A percentile compares a stretch with the other conserved stretches of the same genome.
phyloP scores from a whole-genome alignment of 2,113 vertebrate genomes.

The Cichladusa arquata region DNA sequence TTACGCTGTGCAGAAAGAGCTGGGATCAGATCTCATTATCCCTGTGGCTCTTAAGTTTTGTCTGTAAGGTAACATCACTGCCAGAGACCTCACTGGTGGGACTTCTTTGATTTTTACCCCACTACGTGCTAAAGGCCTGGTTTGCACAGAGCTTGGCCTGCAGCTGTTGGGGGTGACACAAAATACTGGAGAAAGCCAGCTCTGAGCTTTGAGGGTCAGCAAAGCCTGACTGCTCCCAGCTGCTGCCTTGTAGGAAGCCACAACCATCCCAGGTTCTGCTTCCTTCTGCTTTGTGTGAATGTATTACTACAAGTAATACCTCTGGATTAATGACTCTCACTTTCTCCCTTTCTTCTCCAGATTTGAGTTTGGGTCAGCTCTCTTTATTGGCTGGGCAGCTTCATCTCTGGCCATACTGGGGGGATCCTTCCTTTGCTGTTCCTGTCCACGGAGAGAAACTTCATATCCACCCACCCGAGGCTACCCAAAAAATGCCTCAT shows the following conservation, averaged over 20 bases:
- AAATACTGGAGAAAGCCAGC: neutral
- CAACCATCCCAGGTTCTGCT: neutral
- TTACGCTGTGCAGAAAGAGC: neutral
- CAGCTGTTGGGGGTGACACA: neutral
- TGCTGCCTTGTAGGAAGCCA: neutral
- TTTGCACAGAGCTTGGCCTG: neutral
- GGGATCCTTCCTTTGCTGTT: slow-evolving; percentile 83
- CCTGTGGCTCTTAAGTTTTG: neutral
- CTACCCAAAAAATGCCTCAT: slow-evolving; percentile 72
- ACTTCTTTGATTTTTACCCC: neutral
- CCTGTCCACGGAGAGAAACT: slow-evolving; percentile 71
- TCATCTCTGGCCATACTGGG: slow-evolving; percentile 82
- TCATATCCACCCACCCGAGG: slow-evolving; percentile 72
- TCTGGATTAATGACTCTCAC: neutral
- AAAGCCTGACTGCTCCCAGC: neutral
- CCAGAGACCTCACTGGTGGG: neutral
- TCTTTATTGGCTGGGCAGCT: slow-evolving; percentile 87
- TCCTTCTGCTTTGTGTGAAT: neutral
- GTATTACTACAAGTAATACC: neutral
- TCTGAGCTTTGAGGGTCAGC: neutral
- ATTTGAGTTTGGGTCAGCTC: slow-evolving; percentile 87
- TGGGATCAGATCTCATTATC: neutral
- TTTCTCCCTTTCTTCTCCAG: slow-evolving; percentile 55
- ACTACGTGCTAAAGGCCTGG: neutral
- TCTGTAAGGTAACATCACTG: neutral